Conservation (phyloP, 2,797 vertebrate genomes). For the Sebastes steindachneri region DNA sequence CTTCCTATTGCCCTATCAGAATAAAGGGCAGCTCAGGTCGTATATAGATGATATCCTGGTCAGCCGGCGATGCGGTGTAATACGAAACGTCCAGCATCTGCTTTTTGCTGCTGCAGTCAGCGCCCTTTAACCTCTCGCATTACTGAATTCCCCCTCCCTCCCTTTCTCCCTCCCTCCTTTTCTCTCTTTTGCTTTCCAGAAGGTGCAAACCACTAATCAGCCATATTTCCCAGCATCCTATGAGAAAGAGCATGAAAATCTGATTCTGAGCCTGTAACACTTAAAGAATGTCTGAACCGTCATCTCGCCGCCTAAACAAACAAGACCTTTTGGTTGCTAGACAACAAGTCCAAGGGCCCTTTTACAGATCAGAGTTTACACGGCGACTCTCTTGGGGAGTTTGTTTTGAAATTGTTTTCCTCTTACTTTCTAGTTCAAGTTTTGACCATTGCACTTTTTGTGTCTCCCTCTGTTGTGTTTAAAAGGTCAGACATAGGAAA, state of each 20-base stretch:
- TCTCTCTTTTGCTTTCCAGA: background rate
- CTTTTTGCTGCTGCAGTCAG: constrained; percentile 71
- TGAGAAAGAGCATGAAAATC: background rate
- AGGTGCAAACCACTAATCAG: constrained; percentile 1
- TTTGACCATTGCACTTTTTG: constrained; percentile 12
- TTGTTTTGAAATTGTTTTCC: constrained; percentile 42
- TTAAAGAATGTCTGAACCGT: constrained; percentile 47
- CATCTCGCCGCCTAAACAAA: constrained; percentile 41
- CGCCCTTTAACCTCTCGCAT: constrained; percentile 67
- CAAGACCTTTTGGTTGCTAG: constrained; percentile 31
- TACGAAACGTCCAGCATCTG: constrained; percentile 71
- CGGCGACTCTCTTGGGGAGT: constrained; percentile 12
- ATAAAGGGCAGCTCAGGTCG: constrained; percentile 62
- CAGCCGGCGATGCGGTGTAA: constrained; percentile 75
- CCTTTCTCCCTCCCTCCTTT: background rate
- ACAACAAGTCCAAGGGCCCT: background rate
- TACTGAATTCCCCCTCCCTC: constrained; percentile 42
- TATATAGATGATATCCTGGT: constrained; percentile 69
- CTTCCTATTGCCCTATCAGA: constrained; percentile 15
- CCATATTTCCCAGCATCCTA: background rate
- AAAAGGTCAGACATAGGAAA: constrained; percentile 55
- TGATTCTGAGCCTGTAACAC: constrained; percentile 20
- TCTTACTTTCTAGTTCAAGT: constrained; percentile 11
- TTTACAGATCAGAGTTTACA: constrained; percentile 26
- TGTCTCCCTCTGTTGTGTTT: constrained; percentile 33